phyloP scores from a whole-genome alignment of 64 coral and sea anemone genomes.

The Stichodactyla mertensii region DNA sequence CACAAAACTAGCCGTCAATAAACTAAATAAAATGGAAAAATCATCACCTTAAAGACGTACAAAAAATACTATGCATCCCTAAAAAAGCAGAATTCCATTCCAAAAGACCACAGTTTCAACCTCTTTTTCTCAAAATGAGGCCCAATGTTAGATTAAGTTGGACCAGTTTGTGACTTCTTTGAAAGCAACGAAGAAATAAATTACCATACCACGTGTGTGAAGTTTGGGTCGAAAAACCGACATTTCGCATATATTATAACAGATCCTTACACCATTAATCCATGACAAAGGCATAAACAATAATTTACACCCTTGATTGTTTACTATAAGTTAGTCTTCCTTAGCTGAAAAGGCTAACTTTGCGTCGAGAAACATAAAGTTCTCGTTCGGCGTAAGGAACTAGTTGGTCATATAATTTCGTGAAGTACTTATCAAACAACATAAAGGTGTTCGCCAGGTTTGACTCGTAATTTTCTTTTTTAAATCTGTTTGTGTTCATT shows the following conservation, averaged over 20 bases:
- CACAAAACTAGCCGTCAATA: too few species aligned
- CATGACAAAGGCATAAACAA: not conserved
- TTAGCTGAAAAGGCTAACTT: not conserved
- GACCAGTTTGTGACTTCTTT: too few species aligned
- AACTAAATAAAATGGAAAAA: too few species aligned
- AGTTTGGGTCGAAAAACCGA: not conserved
- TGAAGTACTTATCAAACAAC: not conserved
- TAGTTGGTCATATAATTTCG: too few species aligned
- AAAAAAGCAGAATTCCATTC: too few species aligned
- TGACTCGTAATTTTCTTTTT: too few species aligned
- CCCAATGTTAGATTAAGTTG: too few species aligned
- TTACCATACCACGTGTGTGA: not conserved
- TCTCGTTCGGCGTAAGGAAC: not conserved
- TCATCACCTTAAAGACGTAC: too few species aligned
- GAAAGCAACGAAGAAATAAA: too few species aligned
- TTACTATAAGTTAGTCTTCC: not conserved
- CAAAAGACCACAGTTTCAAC: too few species aligned
- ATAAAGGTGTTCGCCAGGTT: not conserved
- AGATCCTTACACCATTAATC: not conserved
- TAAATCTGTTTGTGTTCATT: not conserved
- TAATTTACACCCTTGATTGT: not conserved
- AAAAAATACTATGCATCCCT: too few species aligned
- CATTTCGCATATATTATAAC: not conserved
- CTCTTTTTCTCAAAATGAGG: too few species aligned
- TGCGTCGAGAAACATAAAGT: not conserved